Percentiles rank a stretch among this genome's conserved stretches.
Conservation (phyloP, 2,888 invertebrate genomes). For the Drosophila niveifrons region DNA sequence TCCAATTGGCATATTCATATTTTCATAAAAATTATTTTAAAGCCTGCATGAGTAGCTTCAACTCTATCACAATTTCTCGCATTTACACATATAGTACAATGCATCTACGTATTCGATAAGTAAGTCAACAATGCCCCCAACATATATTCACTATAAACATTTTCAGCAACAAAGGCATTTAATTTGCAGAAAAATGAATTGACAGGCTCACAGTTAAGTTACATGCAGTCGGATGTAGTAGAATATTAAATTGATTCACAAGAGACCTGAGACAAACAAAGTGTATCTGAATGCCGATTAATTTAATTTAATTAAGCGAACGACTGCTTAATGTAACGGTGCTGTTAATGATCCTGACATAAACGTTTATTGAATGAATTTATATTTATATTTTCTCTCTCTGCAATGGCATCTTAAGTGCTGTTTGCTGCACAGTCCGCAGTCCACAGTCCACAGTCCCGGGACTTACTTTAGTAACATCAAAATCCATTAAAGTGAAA, state of each 20-base stretch:
- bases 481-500: constrained; percentile 76
- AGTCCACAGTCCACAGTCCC: neutral
- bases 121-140: neutral
- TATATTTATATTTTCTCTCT: constrained; percentile 46
- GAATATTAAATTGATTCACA: constrained; percentile 25
- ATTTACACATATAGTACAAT: no score
- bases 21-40: no score
- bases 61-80: no score
- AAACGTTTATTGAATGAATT: constrained; percentile 65
- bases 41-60: no score
- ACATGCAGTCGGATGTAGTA: neutral
- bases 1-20: no score
- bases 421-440: neutral
- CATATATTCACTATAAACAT: neutral
- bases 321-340: constrained; percentile 63
- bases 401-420: constrained; percentile 44
- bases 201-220: constrained; percentile 2
- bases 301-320: constrained; percentile 62
- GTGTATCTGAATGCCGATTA: constrained; percentile 49
- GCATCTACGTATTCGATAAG: neutral
- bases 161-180: neutral
- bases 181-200: constrained; percentile 1
- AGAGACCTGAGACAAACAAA: constrained; percentile 29
- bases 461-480: constrained; percentile 30
- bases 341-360: constrained; percentile 67